Evolutionary conservation across 2,797 vertebrate species (phyloP).

Genomic region (Microtus obscurus): DNA sequence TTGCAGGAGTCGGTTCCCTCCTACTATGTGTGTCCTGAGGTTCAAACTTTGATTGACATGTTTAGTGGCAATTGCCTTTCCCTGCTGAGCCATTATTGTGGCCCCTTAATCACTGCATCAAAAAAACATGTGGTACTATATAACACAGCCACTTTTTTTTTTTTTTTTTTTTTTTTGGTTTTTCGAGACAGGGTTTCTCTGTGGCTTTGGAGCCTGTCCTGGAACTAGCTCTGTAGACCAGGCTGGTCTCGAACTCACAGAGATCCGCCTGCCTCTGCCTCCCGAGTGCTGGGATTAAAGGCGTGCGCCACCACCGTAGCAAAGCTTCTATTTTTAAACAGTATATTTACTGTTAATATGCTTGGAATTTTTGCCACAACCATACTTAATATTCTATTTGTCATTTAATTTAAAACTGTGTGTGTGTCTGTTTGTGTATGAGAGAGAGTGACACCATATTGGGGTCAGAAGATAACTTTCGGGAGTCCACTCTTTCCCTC

Average conservation of each 20-base stretch:
- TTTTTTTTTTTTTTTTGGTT: no score
- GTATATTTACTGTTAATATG: neutral
- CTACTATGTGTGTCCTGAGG: neutral
- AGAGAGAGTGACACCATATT: neutral
- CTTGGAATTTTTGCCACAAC: neutral
- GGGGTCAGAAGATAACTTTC: neutral
- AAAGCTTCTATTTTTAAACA: constrained; percentile 24
- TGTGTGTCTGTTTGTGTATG: neutral
- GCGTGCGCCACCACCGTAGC: no score
- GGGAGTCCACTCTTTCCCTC: neutral
- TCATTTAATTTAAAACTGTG: neutral
- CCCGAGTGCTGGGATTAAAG: no score
- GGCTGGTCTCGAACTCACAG: no score
- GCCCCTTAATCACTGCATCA: neutral
- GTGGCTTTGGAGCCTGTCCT: no score
- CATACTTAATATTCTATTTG: neutral
- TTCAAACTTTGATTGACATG: neutral
- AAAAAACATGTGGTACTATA: neutral
- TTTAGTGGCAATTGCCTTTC: neutral
- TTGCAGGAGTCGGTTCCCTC: neutral
- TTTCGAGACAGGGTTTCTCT: no score
- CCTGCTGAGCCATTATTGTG: neutral
- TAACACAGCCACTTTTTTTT: neutral
- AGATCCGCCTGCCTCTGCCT: no score
- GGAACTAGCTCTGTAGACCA: no score